Base-by-base conservation (phyloP, 1,140 invertebrate genomes). In the Heliconius hermathena region DNA sequence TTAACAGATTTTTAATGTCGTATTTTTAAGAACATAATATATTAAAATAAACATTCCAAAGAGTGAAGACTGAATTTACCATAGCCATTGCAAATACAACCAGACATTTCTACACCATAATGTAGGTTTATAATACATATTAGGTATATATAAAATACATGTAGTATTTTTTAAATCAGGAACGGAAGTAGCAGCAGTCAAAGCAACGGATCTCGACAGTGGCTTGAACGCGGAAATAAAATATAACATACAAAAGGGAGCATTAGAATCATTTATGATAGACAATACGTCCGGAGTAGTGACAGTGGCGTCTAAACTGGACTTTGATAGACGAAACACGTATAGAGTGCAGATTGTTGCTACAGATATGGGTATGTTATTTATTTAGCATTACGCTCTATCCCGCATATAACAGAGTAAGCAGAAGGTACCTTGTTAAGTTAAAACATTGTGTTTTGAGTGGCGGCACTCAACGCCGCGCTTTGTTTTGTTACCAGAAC, bases 291-390 rank as follows among this genome's bases (percentile, higher is more conserved):
- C 96, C 0, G 98, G 98, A 3, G 93, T 97, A 2, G 96, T 99
- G 33, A 96, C 95, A 2, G 97, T 99, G 0, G 95, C 97, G 0
- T 95, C 96, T 5, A 97, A 97, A 86, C 95, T 99, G 49, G 98
- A 99, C 92, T 98, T 96, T 86, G 98, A 99, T 87, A 95, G 96
- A 78, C 94, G 97, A 75, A 97, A 97, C 82, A 96, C 96, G 2
- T 98, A 98, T 88, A 95, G 96, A 77, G 96, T 98, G 81, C 96
- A 98, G 92, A 95, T 99, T 16, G 95, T 97, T 71, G 98, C 98
- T 6, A 95, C 96, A 9, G 98, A 99, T 95, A 94, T 96, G 93
- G 98, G 98, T 95, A 89, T 81, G 79, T 52, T 3, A 41, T 52
- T 38, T 29, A 36, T 11, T 26, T 22, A 66, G 2, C 13, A 16